phyloP scores from a whole-genome alignment of 2,113 vertebrate genomes.

The Odontophorus gujanensis region DNA sequence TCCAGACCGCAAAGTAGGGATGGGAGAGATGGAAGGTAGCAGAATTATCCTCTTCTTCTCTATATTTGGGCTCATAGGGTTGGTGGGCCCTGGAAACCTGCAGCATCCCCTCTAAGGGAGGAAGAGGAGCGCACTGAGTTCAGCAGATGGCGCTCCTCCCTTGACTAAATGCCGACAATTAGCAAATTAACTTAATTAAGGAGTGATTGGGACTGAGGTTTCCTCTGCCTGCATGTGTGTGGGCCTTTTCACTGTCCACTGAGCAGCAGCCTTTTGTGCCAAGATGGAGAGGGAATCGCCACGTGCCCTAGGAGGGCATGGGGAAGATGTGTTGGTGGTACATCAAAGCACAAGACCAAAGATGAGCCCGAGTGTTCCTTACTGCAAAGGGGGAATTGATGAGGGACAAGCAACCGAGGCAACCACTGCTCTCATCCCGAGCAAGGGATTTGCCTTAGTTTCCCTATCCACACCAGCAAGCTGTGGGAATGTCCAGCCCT shows the following conservation, averaged over 20 bases:
- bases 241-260: not conserved
- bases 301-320: fast-evolving
- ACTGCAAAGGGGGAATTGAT: fast-evolving
- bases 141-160: constrained; percentile 62
- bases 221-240: not conserved
- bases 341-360: fast-evolving
- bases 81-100: not conserved
- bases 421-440: not conserved
- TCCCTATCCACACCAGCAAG: not conserved
- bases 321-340: not conserved
- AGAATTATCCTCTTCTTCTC: fast-evolving
- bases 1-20: too few species aligned
- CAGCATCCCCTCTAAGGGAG: fast-evolving
- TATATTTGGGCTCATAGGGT: fast-evolving
- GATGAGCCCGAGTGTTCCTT: fast-evolving
- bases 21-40: not conserved
- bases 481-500: not conserved
- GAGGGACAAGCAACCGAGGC: not conserved
- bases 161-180: constrained; percentile 26
- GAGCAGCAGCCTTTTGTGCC: not conserved
- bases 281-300: fast-evolving
- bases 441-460: not conserved
- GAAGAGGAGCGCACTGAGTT: not conserved
- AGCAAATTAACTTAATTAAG: constrained; percentile 56
- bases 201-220: not conserved